phyloP scores from a whole-genome alignment of 2,797 vertebrate genomes.

The Megaceryle alcyon region DNA sequence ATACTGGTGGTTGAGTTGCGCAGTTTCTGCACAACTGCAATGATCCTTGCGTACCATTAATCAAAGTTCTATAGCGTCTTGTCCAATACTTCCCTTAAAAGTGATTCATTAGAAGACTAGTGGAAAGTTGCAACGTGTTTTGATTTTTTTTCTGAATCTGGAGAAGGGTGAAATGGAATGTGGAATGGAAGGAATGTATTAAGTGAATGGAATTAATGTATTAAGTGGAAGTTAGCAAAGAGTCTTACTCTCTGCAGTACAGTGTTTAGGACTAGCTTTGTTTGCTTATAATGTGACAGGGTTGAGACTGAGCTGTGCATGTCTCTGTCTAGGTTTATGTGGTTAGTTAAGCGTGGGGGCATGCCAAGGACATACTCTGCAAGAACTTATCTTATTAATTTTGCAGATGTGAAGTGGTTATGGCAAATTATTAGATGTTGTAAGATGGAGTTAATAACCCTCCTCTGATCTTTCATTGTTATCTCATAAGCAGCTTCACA shows the following conservation, averaged over 20 bases:
- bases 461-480: background rate
- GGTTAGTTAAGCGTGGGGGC: background rate
- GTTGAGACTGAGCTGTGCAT: background rate
- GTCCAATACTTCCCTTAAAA: background rate
- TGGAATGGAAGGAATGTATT: background rate
- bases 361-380: rapidly evolving
- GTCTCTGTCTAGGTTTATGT: background rate
- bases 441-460: background rate
- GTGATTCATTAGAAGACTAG: background rate
- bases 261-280: background rate
- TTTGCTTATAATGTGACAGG: background rate
- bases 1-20: background rate
- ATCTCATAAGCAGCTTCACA: background rate
- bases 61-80: background rate
- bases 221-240: background rate
- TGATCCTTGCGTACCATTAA: background rate
- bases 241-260: background rate
- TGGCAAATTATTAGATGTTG: background rate
- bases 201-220: background rate
- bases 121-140: background rate
- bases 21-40: background rate
- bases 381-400: background rate
- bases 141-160: background rate
- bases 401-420: background rate
- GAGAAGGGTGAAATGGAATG: background rate